These are phyloP conservation scores for Casuarius casuarius DNA, from an alignment of 2,113 vertebrate species.

Conservation along the genomic window DNA sequence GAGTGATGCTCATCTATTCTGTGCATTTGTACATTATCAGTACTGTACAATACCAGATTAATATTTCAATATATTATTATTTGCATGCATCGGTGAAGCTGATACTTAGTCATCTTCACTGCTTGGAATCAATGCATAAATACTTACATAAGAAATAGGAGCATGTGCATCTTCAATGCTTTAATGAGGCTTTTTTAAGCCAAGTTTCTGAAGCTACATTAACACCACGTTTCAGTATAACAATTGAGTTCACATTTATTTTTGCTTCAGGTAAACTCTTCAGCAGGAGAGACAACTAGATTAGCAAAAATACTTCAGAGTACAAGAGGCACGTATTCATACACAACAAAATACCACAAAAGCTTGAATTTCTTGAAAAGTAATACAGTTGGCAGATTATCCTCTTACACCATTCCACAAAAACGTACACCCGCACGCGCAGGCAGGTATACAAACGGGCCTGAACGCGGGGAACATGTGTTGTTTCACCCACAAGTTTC, in stretches of 20 bases:
- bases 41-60: neutral
- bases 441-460: neutral
- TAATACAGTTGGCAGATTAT: rapidly evolving
- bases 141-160: neutral
- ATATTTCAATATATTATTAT: neutral
- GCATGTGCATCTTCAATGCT: neutral
- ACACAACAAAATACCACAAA: rapidly evolving
- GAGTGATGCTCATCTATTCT: neutral
- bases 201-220: neutral
- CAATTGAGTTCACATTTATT: neutral
- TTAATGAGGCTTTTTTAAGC: neutral
- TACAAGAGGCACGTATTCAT: rapidly evolving
- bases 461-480: rapidly evolving
- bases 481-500: neutral
- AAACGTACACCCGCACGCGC: neutral
- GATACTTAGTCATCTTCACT: neutral
- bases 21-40: neutral
- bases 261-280: neutral
- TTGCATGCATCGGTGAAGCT: neutral
- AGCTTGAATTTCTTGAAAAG: rapidly evolving
- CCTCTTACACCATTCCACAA: rapidly evolving
- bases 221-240: neutral
- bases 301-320: rapidly evolving
- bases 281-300: rapidly evolving
- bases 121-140: neutral